These are phyloP conservation scores for Stegophylla sp. DNA, from an alignment of 2,888 invertebrate species.

Conservation along the genomic window DNA sequence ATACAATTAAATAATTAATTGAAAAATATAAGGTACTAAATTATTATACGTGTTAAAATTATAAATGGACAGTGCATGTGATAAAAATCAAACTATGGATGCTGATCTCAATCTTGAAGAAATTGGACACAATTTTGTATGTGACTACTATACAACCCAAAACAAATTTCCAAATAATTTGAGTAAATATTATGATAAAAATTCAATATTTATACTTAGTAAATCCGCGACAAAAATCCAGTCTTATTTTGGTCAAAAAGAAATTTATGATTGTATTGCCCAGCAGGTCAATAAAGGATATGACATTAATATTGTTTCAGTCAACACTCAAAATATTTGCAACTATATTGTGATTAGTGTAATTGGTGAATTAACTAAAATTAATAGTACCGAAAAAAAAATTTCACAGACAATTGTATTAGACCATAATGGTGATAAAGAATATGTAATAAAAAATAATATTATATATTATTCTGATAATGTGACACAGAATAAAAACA, in stretches of 20 bases:
- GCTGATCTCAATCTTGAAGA: constrained; percentile 2
- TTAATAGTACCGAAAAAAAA: neutral
- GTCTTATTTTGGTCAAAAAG: constrained; percentile 11
- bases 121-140: neutral
- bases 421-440: neutral
- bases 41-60: neutral
- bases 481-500: neutral
- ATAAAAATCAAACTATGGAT: neutral
- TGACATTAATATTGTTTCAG: neutral
- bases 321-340: constrained; percentile 5
- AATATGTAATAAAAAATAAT: constrained; percentile 19
- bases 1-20: neutral
- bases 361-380: neutral
- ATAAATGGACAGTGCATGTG: neutral
- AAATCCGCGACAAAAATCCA: neutral
- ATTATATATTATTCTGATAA: constrained; percentile 6
- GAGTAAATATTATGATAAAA: constrained; percentile 15
- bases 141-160: neutral
- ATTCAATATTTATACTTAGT: constrained; percentile 6
- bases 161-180: constrained; percentile 7
- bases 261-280: neutral
- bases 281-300: neutral
- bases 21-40: neutral
- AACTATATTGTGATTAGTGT: constrained; percentile 23
- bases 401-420: constrained; percentile 20